Evolutionary conservation across 2,888 invertebrate species (phyloP).

Genomic region (Acanthopleura granulata): DNA sequence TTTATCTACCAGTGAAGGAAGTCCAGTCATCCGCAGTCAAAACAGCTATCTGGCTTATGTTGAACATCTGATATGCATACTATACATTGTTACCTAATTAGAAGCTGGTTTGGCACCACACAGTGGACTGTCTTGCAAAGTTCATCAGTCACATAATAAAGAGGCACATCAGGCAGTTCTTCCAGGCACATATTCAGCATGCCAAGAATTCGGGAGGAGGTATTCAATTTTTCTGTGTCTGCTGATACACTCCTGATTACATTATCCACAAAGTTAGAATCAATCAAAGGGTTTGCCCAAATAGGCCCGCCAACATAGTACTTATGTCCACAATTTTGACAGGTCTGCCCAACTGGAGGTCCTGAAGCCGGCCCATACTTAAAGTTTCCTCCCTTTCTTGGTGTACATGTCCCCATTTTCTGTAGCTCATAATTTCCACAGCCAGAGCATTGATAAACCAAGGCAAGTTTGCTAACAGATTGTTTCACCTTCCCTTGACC

Average conservation of each 20-base stretch:
- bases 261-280: constrained; percentile 80
- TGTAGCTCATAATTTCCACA: constrained; percentile 87
- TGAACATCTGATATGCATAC: too few species aligned
- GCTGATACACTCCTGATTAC: constrained; percentile 73
- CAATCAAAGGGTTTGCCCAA: constrained; percentile 91
- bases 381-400: constrained; percentile 54
- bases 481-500: constrained; percentile 89
- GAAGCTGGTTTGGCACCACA: constrained; percentile 55
- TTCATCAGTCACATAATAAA: constrained; percentile 88
- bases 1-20: too few species aligned
- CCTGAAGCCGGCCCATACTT: constrained; percentile 80
- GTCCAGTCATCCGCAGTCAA: too few species aligned
- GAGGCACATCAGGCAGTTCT: constrained; percentile 86
- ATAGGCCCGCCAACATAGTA: constrained; percentile 92
- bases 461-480: constrained; percentile 81
- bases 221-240: constrained; percentile 74
- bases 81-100: constrained; percentile 74
- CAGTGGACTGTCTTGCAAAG: constrained; percentile 80
- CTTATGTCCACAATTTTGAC: constrained; percentile 82
- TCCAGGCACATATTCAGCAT: constrained; percentile 81
- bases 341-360: constrained; percentile 78
- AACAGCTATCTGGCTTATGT: too few species aligned
- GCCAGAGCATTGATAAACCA: constrained; percentile 90
- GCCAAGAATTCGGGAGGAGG: constrained; percentile 76
- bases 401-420: constrained; percentile 76